Evolutionary conservation across 2,797 vertebrate genomes (phyloP).

Genomic region (Oophaga sylvatica): DNA sequence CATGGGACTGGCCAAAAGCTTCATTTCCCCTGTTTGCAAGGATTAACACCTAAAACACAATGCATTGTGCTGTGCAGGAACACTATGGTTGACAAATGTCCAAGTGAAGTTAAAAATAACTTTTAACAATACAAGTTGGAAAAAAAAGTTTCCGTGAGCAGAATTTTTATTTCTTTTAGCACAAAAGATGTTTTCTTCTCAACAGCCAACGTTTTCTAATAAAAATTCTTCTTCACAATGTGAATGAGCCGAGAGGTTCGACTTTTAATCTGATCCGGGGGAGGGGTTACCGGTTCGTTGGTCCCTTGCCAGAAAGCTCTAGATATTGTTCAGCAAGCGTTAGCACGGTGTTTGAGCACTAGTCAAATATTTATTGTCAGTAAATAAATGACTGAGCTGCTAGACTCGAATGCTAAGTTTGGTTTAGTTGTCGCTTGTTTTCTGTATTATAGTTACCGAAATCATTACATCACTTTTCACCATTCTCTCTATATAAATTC

Average conservation of each 20-base stretch:
- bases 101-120: not conserved
- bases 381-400: slow-evolving; percentile 60
- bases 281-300: slow-evolving; percentile 19
- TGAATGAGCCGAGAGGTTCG: slow-evolving; percentile 56
- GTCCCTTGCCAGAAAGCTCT: slow-evolving; percentile 54
- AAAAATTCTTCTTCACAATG: not conserved
- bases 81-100: not conserved
- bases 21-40: not conserved
- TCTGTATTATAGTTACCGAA: slow-evolving; percentile 6
- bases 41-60: not conserved
- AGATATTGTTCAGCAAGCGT: slow-evolving; percentile 19
- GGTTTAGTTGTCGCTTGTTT: slow-evolving; percentile 23
- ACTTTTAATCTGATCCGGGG: slow-evolving; percentile 44
- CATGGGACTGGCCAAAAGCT: not conserved
- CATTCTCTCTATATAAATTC: not conserved
- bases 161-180: not conserved
- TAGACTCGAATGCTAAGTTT: slow-evolving; percentile 57
- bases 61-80: not conserved
- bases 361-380: slow-evolving; percentile 58
- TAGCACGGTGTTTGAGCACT: slow-evolving; percentile 60
- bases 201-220: slow-evolving; percentile 16
- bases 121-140: not conserved
- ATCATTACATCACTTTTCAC: not conserved
- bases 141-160: not conserved
- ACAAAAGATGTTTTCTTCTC: slow-evolving; percentile 10